Percentiles rank a stretch among this genome's conserved stretches.
Conservation (phyloP, 2,888 invertebrate genomes). For the Eudasyphora cyanicolor region DNA sequence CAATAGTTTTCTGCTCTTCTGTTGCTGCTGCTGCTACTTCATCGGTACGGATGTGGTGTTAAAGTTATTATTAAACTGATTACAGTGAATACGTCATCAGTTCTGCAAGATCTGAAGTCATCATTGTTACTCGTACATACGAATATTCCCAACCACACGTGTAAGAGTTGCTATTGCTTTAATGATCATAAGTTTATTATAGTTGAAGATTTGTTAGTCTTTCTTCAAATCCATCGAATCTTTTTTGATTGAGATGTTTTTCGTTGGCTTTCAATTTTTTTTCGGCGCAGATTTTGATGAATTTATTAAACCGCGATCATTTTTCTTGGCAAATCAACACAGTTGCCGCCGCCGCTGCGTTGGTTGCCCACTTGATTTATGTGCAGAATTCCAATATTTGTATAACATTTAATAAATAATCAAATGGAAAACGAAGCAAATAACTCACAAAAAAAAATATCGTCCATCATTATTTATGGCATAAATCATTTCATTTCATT, state of each 20-base stretch:
- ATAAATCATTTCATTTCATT: not conserved
- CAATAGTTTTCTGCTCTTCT: not conserved
- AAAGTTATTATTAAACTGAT: constrained; percentile 59
- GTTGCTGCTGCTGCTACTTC: not conserved
- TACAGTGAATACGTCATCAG: constrained; percentile 47
- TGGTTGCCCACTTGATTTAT: constrained; percentile 12
- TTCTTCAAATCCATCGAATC: not conserved
- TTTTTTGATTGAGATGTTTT: not conserved
- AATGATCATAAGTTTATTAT: not conserved
- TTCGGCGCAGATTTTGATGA: constrained; percentile 10
- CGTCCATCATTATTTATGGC: not conserved
- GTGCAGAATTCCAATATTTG: constrained; percentile 46
- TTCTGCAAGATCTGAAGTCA: constrained; percentile 4
- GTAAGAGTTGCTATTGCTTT: no score
- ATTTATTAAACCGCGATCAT: constrained; percentile 39
- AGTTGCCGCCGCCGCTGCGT: not conserved
- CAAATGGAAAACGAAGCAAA: no score
- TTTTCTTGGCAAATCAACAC: constrained; percentile 9
- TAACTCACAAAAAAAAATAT: not conserved
- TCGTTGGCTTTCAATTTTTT: not conserved
- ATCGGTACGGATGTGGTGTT: constrained; percentile 57
- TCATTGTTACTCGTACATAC: not conserved
- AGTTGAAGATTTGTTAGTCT: constrained; percentile 4
- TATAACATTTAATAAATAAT: constrained; percentile 31
- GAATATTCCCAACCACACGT: no score